These are phyloP conservation scores for Nymphalis urticae DNA, from an alignment of 2,888 invertebrate genomes.

Conservation along the genomic window DNA sequence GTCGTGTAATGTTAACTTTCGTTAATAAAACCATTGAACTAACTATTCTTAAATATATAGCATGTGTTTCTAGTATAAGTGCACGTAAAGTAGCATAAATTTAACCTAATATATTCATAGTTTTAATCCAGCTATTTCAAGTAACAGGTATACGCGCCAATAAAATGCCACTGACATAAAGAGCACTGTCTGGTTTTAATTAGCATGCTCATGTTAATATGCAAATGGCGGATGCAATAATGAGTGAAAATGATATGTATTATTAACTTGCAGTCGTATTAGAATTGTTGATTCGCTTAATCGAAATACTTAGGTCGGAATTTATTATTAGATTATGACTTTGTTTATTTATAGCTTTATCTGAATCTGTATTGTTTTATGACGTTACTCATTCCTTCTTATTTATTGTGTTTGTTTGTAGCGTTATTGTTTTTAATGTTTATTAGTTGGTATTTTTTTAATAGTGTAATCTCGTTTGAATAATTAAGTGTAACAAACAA, in stretches of 20 bases:
- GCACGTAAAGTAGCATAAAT: conserved; percentile 33
- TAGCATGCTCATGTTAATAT: conserved; percentile 39
- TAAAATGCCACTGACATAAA: conserved; percentile 34
- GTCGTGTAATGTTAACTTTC: conserved; percentile 20
- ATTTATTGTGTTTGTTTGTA: too few relatives aligned
- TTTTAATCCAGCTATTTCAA: conserved; percentile 28
- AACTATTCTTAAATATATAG: conserved; percentile 33
- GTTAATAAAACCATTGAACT: conserved; percentile 30
- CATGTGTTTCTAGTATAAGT: conserved; percentile 14
- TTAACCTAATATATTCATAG: conserved; percentile 39
- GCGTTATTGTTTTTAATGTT: too few relatives aligned
- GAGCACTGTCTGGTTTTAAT: conserved; percentile 35
- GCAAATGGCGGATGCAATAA: conserved; percentile 30
- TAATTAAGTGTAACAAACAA: too few relatives aligned
- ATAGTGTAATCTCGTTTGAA: too few relatives aligned
- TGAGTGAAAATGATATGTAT: conserved; percentile 37
- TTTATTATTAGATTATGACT: neutral
- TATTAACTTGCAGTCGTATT: conserved; percentile 18
- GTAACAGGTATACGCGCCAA: conserved; percentile 23
- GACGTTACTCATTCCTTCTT: too few relatives aligned
- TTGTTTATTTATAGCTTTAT: neutral
- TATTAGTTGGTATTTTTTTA: too few relatives aligned
- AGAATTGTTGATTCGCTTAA: conserved; percentile 12
- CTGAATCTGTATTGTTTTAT: too few relatives aligned
- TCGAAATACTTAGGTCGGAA: conserved; percentile 30